A percentile compares a stretch with the other conserved stretches of the same genome.
These are phyloP conservation scores for Sisor rabdophorus DNA, from an alignment of 2,113 vertebrate species.

Conservation along the genomic window DNA sequence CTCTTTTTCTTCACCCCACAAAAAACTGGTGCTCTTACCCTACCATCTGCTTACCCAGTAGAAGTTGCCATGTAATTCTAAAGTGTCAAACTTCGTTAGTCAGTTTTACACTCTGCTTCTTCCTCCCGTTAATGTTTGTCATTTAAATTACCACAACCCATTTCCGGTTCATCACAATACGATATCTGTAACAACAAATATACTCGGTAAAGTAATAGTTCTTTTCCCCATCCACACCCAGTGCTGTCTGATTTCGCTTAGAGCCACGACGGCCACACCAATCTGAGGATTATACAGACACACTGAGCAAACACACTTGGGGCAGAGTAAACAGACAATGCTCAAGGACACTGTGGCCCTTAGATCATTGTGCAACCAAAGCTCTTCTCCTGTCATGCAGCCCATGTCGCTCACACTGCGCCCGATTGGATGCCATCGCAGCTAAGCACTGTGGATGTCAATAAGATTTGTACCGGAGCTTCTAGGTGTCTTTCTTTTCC, in stretches of 20 bases:
- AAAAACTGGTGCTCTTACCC: neutral
- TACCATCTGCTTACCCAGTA: neutral
- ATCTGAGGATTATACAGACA: conserved; percentile 34
- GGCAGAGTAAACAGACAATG: conserved; percentile 41
- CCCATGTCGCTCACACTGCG: conserved; percentile 3
- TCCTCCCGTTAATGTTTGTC: neutral
- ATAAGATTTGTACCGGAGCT: conserved; percentile 31
- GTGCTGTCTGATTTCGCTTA: neutral
- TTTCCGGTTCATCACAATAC: too few relatives aligned
- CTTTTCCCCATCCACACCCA: neutral
- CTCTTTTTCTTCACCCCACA: neutral
- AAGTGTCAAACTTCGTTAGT: neutral
- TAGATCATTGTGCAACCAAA: conserved; percentile 40
- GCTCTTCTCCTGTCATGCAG: conserved; percentile 39
- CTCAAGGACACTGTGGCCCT: conserved; percentile 41
- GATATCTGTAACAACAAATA: too few relatives aligned
- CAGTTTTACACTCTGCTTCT: neutral
- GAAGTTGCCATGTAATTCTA: neutral
- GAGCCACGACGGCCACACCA: conserved; percentile 24
- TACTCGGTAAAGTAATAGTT: neutral
- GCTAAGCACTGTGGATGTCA: conserved; percentile 26
- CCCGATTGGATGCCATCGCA: conserved; percentile 35
- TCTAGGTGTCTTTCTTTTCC: conserved; percentile 29
- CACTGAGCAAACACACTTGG: conserved; percentile 43
- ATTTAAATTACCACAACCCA: conserved; percentile 2